Evolutionary conservation across 2,113 vertebrate species (phyloP).

Genomic region (Stegostoma tigrinum): DNA sequence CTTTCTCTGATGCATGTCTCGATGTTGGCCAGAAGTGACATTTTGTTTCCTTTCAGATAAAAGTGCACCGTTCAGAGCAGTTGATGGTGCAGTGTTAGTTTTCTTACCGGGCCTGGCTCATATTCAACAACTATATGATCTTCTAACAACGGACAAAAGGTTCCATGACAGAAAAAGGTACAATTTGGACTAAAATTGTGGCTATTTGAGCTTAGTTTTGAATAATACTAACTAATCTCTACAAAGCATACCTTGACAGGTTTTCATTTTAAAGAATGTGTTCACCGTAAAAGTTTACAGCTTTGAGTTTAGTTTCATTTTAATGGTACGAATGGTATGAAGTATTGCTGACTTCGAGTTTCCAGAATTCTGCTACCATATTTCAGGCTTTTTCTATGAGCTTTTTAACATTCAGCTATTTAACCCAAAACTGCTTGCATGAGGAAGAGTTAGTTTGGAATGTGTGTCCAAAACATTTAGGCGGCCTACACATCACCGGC

Average conservation of each 20-base stretch:
- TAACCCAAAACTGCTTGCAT: not conserved
- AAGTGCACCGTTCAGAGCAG: constrained; percentile 72
- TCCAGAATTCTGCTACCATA: not conserved
- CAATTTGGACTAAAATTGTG: not conserved
- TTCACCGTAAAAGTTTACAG: too few relatives aligned
- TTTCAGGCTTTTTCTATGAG: not conserved
- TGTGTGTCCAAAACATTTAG: not conserved
- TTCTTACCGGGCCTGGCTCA: constrained; percentile 92
- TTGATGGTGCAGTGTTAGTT: constrained; percentile 81
- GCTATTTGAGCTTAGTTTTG: not conserved
- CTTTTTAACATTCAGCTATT: not conserved
- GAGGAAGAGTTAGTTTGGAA: not conserved
- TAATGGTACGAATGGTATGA: too few relatives aligned
- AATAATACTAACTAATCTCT: not conserved
- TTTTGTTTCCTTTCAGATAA: constrained; percentile 57
- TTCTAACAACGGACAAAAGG: constrained; percentile 77
- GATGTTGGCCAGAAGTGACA: not conserved
- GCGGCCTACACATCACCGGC: not conserved
- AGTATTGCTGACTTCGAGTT: not conserved
- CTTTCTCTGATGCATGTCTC: not conserved
- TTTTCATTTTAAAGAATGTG: too few relatives aligned
- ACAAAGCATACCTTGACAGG: not conserved
- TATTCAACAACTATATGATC: constrained; percentile 86
- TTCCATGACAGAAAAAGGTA: constrained; percentile 77
- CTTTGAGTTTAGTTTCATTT: too few relatives aligned